phyloP scores from a whole-genome alignment of 2,113 vertebrate species.

The Ceuthmochares aereus region DNA sequence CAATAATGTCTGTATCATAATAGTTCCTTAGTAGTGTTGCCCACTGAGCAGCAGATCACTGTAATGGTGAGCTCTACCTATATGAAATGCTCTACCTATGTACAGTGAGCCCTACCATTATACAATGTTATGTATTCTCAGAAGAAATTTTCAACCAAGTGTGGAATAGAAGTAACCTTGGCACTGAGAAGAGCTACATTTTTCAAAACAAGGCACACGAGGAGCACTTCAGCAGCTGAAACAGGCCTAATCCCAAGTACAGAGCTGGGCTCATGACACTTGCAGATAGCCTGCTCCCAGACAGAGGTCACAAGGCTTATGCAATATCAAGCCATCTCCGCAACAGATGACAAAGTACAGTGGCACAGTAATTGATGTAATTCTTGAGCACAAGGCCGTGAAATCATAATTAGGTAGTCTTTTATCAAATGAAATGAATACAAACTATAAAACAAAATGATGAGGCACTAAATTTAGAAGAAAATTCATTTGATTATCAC shows the following conservation, averaged over 20 bases:
- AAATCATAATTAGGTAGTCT: slow-evolving; percentile 66
- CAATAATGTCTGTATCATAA: background rate
- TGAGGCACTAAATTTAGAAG: slow-evolving; percentile 62
- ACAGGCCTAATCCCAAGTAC: background rate
- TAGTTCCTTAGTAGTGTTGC: background rate
- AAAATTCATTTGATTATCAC: slow-evolving; percentile 70
- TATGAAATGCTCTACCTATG: accelerated
- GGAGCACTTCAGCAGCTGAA: background rate
- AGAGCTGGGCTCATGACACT: background rate
- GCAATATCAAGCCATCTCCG: background rate
- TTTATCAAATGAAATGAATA: slow-evolving; percentile 51
- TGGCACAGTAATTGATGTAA: background rate
- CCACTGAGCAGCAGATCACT: accelerated
- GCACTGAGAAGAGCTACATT: background rate
- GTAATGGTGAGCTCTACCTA: background rate
- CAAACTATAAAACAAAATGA: slow-evolving; percentile 66
- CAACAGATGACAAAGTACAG: slow-evolving; percentile 22
- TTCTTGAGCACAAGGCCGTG: slow-evolving; percentile 20
- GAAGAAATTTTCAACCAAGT: background rate
- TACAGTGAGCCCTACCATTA: background rate
- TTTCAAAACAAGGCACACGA: background rate
- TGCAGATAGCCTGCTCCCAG: background rate
- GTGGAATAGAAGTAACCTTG: background rate
- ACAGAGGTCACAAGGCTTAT: background rate
- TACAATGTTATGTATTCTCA: background rate